Base-by-base conservation (phyloP, 2,797 vertebrate species). In the Anguilla obscura region DNA sequence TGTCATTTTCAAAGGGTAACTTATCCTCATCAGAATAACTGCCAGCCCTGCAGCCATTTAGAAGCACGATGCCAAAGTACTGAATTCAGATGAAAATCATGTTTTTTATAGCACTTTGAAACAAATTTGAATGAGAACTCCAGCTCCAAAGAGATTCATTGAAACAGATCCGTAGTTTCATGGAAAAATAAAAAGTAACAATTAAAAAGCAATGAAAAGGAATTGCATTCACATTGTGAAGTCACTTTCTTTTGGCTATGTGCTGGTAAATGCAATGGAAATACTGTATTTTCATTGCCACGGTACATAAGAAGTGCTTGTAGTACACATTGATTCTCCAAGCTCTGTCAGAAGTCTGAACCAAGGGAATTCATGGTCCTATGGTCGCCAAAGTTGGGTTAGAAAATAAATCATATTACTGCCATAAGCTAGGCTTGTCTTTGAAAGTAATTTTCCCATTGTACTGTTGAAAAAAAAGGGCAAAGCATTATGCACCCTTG, bases 11-110 rank as follows among this genome's bases (percentile, higher is more conserved):
- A 91, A 87, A 90, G 89, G 30, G 30, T 71, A 71, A 27, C 27
- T 27, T 30, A 71, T 30, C 92, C 89, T 92, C 90, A 91, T 91
- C 92, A 91, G 90, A 92, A 92, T 91, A 91, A 87, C 90, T 87
- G 74, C 87, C 87, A 40, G 74, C 74, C 74, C 33, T 40, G 33
- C 33, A 40, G 74, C 74, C 33, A 76, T 40, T 40, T 40, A 21
- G 33, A 76, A 40, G 7, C 12, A 76, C 3, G 33, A 76, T 21
- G 18, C 74, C 74, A 21, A 76, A 76, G 74, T 27, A 76, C 18
- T 76, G 30, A 76, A 40, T 76, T 76, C 74, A 76, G 74, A 76
- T 76, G 3, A 40, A 40, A 76, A 76, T 33, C 30, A 18, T 76
- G 33, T 12, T 71, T 45, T 71, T 71, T 30, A 33, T 33, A 71